A percentile compares a stretch with the other conserved stretches of the same genome.
phyloP scores from a whole-genome alignment of 1,140 invertebrate genomes.

The Augochlora pura region DNA sequence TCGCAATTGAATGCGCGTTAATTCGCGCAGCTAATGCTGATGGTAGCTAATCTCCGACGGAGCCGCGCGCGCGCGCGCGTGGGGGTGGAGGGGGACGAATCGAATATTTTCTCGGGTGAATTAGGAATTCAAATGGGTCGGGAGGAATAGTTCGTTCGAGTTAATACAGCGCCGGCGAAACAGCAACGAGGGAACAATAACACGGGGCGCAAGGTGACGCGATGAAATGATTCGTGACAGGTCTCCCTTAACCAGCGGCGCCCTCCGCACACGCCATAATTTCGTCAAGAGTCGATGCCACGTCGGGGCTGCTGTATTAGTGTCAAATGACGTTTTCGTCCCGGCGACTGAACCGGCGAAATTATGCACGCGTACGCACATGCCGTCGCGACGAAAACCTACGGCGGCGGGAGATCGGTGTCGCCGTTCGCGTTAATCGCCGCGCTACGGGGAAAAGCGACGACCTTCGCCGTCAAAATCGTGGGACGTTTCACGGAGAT shows the following conservation, averaged over 20 bases:
- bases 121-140: not conserved
- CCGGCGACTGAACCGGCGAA: conserved; percentile 16
- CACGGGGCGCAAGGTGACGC: not conserved
- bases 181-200: conserved; percentile 4
- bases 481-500: no score
- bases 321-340: conserved; percentile 46
- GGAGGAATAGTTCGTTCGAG: not conserved
- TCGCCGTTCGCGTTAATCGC: conserved; percentile 7
- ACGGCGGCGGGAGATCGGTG: conserved; percentile 9
- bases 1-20: no score
- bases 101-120: not conserved
- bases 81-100: no score
- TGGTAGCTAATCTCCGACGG: no score
- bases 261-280: conserved; percentile 35
- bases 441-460: not conserved
- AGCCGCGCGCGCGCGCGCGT: no score
- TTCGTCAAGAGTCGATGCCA: conserved; percentile 41
- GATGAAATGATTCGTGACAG: conserved; percentile 26
- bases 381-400: conserved; percentile 20
- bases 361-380: conserved; percentile 46
- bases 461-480: no score
- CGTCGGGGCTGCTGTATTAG: conserved; percentile 24
- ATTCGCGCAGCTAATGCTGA: no score
- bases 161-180: not conserved
- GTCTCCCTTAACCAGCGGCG: not conserved